A percentile compares a stretch with the other conserved stretches of the same genome.
Evolutionary conservation across 2,888 invertebrate genomes (phyloP).

Genomic region (Cerastis rubricosa): DNA sequence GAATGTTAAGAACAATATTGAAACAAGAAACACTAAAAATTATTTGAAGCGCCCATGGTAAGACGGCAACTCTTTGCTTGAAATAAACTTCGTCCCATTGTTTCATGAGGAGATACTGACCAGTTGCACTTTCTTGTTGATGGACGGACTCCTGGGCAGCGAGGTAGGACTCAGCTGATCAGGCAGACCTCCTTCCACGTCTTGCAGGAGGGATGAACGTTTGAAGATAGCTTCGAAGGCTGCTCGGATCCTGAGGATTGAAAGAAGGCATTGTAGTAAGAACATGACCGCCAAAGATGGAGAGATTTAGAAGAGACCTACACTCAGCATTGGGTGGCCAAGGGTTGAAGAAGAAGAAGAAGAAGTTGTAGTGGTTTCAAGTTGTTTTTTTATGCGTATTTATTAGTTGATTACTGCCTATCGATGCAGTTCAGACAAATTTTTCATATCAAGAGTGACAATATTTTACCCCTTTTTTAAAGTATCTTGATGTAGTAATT

Average conservation of each 20-base stretch:
- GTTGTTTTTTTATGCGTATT: not conserved
- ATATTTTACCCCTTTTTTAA: too few relatives aligned
- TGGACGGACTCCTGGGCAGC: slow-evolving; percentile 92
- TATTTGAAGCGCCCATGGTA: too few relatives aligned
- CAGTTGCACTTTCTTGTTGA: slow-evolving; percentile 97
- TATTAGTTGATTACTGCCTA: too few relatives aligned
- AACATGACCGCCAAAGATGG: too few relatives aligned
- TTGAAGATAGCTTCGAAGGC: slow-evolving; percentile 98
- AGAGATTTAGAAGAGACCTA: too few relatives aligned
- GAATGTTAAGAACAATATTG: too few relatives aligned
- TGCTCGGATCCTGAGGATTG: slow-evolving; percentile 92
- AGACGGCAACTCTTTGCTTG: not conserved
- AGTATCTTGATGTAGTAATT: too few relatives aligned
- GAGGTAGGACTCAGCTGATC: slow-evolving; percentile 82
- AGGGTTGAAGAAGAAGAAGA: too few relatives aligned
- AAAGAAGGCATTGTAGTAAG: not conserved
- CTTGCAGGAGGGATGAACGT: slow-evolving; percentile 96
- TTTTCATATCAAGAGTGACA: too few relatives aligned
- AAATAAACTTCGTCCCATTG: not conserved
- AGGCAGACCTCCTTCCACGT: slow-evolving; percentile 92
- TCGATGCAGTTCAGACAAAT: too few relatives aligned
- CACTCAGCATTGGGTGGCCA: too few relatives aligned
- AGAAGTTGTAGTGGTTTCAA: not conserved
- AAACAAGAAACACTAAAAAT: too few relatives aligned
- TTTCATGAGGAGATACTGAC: slow-evolving; percentile 87